Base-by-base conservation (phyloP, 2,888 invertebrate species). In the Ectobius pallidus region DNA sequence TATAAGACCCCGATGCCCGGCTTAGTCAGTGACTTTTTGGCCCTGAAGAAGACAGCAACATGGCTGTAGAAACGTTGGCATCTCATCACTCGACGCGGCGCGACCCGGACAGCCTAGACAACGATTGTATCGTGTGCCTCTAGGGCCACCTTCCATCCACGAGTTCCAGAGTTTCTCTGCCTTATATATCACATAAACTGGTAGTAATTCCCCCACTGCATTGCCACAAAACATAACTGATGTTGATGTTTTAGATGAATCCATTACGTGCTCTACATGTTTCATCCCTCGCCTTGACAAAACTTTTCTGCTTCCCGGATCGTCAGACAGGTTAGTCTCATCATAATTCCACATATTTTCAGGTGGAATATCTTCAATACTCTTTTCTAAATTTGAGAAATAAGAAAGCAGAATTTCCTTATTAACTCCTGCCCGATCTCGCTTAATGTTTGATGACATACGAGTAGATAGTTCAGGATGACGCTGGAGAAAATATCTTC, bases 151-250 rank as follows among this genome's bases (percentile, higher is more conserved):
- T 75, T 77, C 76, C 3, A 77, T 79, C 84, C 84, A 85, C 9
- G 80, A 78, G 49, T 79, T 74, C 76, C 80, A 82, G 16, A 84
- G 52, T 72, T 82, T 69, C 70, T 77, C 77, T 1, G 82, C 78
- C 77, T 83, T 84, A 76, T 84, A 83, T 0, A 83, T 81, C 6
- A 83, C 80, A 76, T 83, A 84, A 32, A 78, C 77, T 6, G 83
- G 82, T 32, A 84, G 75, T 2, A 81, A 27, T 49, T 76, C 73
- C 7, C 83, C 83, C 70, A 75, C 77, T 9, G 83, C 82, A 42
- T 79, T 78, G 11, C 78, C 81, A 69, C 80, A 78, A 73, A 83
- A 78, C 83, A 84, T 84, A 1, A 82, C 32, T n/a, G 80, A 80
- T 16, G 78, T 78, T 1, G 80, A 74, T 14, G 78, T 71, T 73